These are phyloP conservation scores for Myxocyprinus asiaticus DNA, from an alignment of 2,113 vertebrate species.

Conservation along the genomic window DNA sequence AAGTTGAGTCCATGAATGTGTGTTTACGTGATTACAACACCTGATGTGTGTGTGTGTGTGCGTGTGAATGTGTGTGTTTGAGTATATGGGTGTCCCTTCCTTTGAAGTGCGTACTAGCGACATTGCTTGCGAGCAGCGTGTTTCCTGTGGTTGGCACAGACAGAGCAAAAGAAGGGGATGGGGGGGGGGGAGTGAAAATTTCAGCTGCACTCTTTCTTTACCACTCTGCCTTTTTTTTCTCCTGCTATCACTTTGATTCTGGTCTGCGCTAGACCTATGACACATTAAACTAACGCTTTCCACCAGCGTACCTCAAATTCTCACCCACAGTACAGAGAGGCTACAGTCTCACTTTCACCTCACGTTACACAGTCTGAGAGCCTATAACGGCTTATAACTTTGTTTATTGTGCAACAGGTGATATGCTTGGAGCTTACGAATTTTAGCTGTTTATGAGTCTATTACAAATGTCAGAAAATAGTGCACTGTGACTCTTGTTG, in stretches of 20 bases:
- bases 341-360: constrained; percentile 17
- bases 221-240: neutral
- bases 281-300: constrained; percentile 49
- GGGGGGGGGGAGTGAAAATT: constrained; percentile 29
- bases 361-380: constrained; percentile 5
- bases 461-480: neutral
- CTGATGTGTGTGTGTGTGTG: constrained; percentile 37
- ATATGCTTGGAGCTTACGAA: neutral
- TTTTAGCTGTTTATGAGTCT: neutral
- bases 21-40: constrained; percentile 49
- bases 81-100: constrained; percentile 33
- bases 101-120: constrained; percentile 53
- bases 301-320: constrained; percentile 13
- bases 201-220: constrained; percentile 39
- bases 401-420: neutral
- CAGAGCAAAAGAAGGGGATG: constrained; percentile 16
- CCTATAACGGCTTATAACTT: neutral
- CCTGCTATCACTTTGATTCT: constrained; percentile 47
- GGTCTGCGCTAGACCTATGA: constrained; percentile 42
- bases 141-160: constrained; percentile 53
- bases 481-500: neutral
- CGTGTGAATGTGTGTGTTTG: neutral
- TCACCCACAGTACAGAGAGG: neutral
- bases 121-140: constrained; percentile 47
- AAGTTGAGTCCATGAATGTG: constrained; percentile 8